phyloP scores from a whole-genome alignment of 2,113 vertebrate genomes.

The Nanger granti region DNA sequence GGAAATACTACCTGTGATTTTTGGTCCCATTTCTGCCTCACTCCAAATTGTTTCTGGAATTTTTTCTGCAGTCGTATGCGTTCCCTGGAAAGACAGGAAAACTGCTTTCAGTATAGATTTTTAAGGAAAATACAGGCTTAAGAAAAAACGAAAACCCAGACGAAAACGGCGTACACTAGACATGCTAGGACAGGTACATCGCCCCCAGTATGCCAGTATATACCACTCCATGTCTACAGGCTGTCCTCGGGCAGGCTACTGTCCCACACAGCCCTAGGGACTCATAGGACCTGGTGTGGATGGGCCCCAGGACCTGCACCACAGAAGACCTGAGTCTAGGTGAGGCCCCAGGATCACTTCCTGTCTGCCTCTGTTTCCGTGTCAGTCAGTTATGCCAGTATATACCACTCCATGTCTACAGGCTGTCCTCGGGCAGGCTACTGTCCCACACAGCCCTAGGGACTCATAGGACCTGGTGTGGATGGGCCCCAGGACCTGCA shows the following conservation, averaged over 20 bases:
- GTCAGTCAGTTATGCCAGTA: no score
- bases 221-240: no score
- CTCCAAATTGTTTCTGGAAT: constrained; percentile 99
- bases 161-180: fast-evolving
- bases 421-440: not conserved
- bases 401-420: no score
- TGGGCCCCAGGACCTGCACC: fast-evolving
- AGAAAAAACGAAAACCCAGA: not conserved
- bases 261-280: no score
- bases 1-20: constrained; percentile 90
- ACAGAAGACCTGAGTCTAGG: fast-evolving
- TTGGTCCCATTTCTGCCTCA: constrained; percentile 98
- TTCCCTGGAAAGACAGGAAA: constrained; percentile 80
- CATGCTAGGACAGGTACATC: fast-evolving
- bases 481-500: not conserved
- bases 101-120: not conserved
- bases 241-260: not conserved
- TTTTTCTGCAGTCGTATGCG: constrained; percentile 97
- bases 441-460: no score
- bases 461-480: fast-evolving
- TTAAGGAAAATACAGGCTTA: not conserved
- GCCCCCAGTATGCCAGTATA: not conserved
- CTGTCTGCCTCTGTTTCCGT: not conserved
- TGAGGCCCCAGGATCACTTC: not conserved
- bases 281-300: not conserved